Evolutionary conservation across 1,140 invertebrate genomes (phyloP), one percentile per base, ranked within the genome.

Genomic region (Euglossa dilemma): DNA sequence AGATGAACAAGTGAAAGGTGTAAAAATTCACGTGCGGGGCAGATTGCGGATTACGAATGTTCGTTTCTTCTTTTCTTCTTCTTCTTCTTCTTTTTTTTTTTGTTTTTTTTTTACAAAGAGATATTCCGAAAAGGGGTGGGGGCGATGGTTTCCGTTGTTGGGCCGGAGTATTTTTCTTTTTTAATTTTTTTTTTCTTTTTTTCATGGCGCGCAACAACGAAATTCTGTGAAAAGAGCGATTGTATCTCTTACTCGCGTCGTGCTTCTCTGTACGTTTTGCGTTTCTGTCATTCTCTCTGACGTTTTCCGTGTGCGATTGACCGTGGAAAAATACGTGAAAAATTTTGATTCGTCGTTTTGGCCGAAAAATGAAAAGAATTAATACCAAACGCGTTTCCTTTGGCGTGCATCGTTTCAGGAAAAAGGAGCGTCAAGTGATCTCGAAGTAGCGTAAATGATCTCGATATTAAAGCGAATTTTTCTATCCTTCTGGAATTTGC

Each of bases 391-490:
- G 28, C 67, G 57, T 75, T 69, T 11, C 36, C 57, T 66, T 2
- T 57, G 56, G 25, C 4, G 56, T 64, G 78, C 18, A 80, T 67
- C 52, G 81, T 80, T 80, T 69, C 74, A 85, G 86, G 88, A 90
- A 87, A 90, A 88, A 91, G 85, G 83, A 90, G 88, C 80, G 76
- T 89, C 67, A 80, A 86, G 66, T 86, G 71, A 85, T 87, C 71
- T 90, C n/a, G 80, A 87, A 78, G 73, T 88, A 86, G 89, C 86
- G 85, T 89, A 86, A 90, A 89, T 86, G 63, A 86, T 87, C 74
- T 78, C 14, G 36, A 4, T 50, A 18, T 25, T 50, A 63, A 77
- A 80, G 56, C 73, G 57, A 69, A 80, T 79, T 8, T 56, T 57
- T 20, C 0, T 56, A n/a, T 72, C 18, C n/a, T 59, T 25, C 71